Percentiles rank a stretch among this genome's conserved stretches.
phyloP scores from a whole-genome alignment of 2,888 invertebrate species.

The Subacronicta megacephala region DNA sequence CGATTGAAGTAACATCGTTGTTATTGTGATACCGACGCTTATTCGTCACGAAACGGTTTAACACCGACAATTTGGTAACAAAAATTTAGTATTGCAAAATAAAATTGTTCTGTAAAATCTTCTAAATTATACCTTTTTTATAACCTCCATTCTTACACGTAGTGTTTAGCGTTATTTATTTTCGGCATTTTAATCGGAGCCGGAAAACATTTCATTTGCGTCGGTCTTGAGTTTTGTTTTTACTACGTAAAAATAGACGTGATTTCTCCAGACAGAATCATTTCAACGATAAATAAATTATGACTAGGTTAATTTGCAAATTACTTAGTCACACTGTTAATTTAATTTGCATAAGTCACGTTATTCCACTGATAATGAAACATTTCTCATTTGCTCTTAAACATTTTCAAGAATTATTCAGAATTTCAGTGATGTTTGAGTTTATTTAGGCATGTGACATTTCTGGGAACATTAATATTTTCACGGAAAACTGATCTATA shows the following conservation, averaged over 20 bases:
- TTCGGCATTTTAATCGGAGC: conserved; percentile 13
- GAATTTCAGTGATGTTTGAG: background rate
- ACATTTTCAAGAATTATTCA: conserved; percentile 19
- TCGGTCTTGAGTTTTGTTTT: background rate
- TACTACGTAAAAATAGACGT: conserved; percentile 25
- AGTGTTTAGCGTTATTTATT: conserved; percentile 12
- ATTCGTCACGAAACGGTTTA: conserved; percentile 20
- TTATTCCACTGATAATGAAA: conserved; percentile 6
- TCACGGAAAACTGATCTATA: too few species aligned
- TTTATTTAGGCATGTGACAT: background rate
- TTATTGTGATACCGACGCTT: conserved; percentile 20
- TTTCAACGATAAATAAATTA: conserved; percentile 9
- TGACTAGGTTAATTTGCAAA: conserved; percentile 6
- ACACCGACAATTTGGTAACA: conserved; percentile 14
- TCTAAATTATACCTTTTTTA: conserved; percentile 11
- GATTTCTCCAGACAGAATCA: conserved; percentile 11
- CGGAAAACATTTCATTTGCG: conserved; percentile 13
- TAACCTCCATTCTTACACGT: conserved; percentile 22
- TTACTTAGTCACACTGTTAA: conserved; percentile 15
- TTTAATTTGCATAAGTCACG: conserved; percentile 7
- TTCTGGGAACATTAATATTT: background rate
- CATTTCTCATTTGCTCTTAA: background rate
- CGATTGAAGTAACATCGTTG: conserved; percentile 25
- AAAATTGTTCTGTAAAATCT: conserved; percentile 16
- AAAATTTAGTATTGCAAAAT: conserved; percentile 11